Evolutionary conservation across 2,888 invertebrate species (phyloP).

Genomic region (Synanthedon vespiformis): DNA sequence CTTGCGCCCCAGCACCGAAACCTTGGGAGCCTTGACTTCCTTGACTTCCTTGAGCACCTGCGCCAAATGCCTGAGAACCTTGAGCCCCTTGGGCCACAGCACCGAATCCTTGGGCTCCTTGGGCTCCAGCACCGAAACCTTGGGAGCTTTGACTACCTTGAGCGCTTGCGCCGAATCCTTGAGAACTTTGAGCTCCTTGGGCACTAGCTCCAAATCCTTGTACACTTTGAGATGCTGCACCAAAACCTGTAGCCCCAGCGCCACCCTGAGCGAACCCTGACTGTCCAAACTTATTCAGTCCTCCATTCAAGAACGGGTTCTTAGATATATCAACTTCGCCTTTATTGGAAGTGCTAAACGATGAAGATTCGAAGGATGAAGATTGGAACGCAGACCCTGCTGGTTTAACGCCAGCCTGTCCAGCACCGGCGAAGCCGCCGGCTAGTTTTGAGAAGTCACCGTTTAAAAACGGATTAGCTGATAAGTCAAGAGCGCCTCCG

Average conservation of each 20-base stretch:
- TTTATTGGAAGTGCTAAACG: slow-evolving; percentile 31
- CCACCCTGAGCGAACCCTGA: slow-evolving; percentile 12
- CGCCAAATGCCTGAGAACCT: neutral
- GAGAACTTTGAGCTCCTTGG: slow-evolving; percentile 7
- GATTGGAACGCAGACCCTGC: slow-evolving; percentile 19
- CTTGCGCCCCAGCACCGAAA: neutral
- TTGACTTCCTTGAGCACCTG: neutral
- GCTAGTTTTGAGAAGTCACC: slow-evolving; percentile 32
- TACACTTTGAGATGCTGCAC: slow-evolving; percentile 1
- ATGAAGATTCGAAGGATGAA: slow-evolving; percentile 35
- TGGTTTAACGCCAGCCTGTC: slow-evolving; percentile 4
- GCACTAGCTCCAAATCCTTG: slow-evolving; percentile 1
- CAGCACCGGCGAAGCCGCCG: slow-evolving; percentile 6
- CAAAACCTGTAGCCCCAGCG: slow-evolving; percentile 10
- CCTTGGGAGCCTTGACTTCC: slow-evolving; percentile 3
- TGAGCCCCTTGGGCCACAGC: too few species aligned
- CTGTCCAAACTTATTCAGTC: slow-evolving; percentile 16
- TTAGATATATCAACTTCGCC: slow-evolving; percentile 37
- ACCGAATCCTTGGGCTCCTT: neutral
- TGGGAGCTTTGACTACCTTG: slow-evolving; percentile 2
- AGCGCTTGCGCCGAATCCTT: slow-evolving; percentile 1
- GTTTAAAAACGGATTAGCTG: slow-evolving; percentile 40
- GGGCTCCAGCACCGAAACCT: slow-evolving; percentile 5
- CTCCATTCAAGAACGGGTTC: slow-evolving; percentile 43
- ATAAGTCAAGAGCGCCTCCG: slow-evolving; percentile 22